These are phyloP conservation scores for Acrossocheilus wenchowensis DNA, from an alignment of 2,797 vertebrate species.

Conservation along the genomic window DNA sequence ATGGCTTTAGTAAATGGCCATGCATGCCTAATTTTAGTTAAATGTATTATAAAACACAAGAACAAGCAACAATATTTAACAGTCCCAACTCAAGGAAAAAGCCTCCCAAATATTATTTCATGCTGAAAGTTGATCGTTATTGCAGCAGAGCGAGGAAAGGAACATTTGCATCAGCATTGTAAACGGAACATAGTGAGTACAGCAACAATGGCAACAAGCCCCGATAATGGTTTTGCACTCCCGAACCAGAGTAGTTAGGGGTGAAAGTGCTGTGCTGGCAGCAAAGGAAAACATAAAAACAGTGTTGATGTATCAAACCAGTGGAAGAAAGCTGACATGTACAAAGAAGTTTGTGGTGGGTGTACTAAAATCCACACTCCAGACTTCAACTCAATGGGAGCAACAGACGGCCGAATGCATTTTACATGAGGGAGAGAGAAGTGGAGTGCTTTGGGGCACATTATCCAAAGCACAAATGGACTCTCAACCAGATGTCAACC, in stretches of 20 bases:
- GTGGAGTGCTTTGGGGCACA: slow-evolving; percentile 41
- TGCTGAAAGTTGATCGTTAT: neutral
- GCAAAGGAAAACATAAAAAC: slow-evolving; percentile 44
- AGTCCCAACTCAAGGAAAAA: neutral
- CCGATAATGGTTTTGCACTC: slow-evolving; percentile 21
- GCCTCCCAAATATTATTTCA: neutral
- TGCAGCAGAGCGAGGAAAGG: neutral
- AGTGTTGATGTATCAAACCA: slow-evolving; percentile 35
- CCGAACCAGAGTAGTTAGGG: slow-evolving; percentile 1
- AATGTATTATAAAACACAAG: neutral
- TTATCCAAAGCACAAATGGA: slow-evolving; percentile 54
- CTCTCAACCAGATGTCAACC: slow-evolving; percentile 55
- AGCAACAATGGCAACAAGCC: slow-evolving; percentile 43
- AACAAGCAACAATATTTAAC: slow-evolving; percentile 6
- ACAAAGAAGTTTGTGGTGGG: slow-evolving; percentile 31
- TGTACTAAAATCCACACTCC: slow-evolving; percentile 46
- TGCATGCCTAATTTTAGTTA: neutral
- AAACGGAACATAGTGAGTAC: slow-evolving; percentile 35
- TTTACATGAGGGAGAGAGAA: slow-evolving; percentile 58
- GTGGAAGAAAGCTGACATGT: slow-evolving; percentile 44
- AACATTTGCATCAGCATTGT: slow-evolving; percentile 42
- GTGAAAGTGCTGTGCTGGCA: slow-evolving; percentile 45
- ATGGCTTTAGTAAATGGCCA: neutral
- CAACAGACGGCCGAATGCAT: slow-evolving; percentile 60
- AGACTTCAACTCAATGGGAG: slow-evolving; percentile 44